These are phyloP conservation scores for Melieria crassipennis DNA, from an alignment of 2,888 invertebrate genomes.

Conservation along the genomic window DNA sequence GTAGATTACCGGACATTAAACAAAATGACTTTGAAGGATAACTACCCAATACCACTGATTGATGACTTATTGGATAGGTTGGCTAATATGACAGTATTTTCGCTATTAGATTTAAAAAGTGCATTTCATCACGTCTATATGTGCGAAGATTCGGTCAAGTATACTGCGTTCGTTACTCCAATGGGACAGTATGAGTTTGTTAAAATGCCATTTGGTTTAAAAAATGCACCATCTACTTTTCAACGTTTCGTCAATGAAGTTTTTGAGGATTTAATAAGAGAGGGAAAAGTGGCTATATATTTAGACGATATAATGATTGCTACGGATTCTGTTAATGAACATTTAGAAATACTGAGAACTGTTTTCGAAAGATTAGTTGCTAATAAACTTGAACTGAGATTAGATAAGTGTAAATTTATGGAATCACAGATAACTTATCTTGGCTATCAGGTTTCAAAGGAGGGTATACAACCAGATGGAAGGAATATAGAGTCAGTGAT, in stretches of 20 bases:
- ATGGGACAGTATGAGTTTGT: not conserved
- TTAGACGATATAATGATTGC: slow-evolving; percentile 40
- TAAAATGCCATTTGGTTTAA: not conserved
- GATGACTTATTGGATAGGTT: slow-evolving; percentile 3
- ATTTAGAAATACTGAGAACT: slow-evolving; percentile 26
- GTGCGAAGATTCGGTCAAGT: not conserved
- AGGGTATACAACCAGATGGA: slow-evolving; percentile 32
- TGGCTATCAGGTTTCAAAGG: slow-evolving; percentile 30
- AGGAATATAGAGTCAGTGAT: slow-evolving; percentile 25
- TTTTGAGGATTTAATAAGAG: not conserved
- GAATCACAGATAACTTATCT: slow-evolving; percentile 21
- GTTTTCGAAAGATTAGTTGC: slow-evolving; percentile 24
- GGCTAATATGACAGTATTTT: slow-evolving; percentile 4
- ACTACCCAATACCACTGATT: slow-evolving; percentile 12
- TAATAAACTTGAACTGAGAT: slow-evolving; percentile 27
- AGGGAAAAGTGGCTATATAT: slow-evolving; percentile 27
- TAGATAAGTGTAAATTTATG: slow-evolving; percentile 34
- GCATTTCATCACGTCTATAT: slow-evolving; percentile 5
- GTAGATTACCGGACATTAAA: not conserved
- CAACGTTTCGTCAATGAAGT: not conserved
- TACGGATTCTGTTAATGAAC: slow-evolving; percentile 27
- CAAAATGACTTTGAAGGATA: slow-evolving; percentile 14
- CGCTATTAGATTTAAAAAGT: slow-evolving; percentile 15
- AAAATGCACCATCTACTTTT: not conserved
- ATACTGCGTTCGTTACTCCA: no score